Base-by-base conservation (phyloP, 2,113 vertebrate species). In the Uropsilus gracilis region DNA sequence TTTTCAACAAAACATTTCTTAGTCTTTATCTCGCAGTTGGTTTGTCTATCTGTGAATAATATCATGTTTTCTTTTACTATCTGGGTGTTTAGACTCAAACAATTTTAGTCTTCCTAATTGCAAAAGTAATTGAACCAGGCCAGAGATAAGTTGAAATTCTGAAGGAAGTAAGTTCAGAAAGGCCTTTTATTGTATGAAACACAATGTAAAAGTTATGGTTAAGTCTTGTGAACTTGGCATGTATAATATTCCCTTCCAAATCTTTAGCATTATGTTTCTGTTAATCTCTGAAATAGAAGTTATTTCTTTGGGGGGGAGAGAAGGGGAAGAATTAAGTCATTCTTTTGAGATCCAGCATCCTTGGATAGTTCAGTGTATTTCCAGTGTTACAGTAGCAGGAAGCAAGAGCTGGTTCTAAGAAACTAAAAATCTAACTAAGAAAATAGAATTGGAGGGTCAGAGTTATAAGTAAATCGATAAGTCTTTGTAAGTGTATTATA, bases 401-500 rank as follows among this genome's bases (percentile, higher is more conserved):
- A 53, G 32, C 94, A 75, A 90, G 93, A 92, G 26, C 85, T 93
- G 26, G 92, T 97, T 89, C 42, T 95, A 57, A 94, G 85, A 42
- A 95, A 71, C 8, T 75, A 76, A 87, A 91, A 48, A 46, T 89
- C 53, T 81, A 53, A 88, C 93, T n/a, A 75, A 68, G 55, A 92
- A 94, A 86, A 48, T 69, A 12, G 2, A 6, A 64, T n/a, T n/a
- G n/a, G 46, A 50, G 22, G 4, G 71, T 75, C 17, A 13, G 42
- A 37, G 61, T 93, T 14, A 30, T 20, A 26, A 86, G 32, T 34
- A 37, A 96, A 46, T 53, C 80, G 76, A 8, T 88, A 75, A 85
- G 48, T 95, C 18, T 89, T 89, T 50, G 20, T 82, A 83, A 76
- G 50, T 82, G 14, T 81, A 90, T 87, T 68, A 13, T 64, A 34